Conservation (phyloP, 2,797 vertebrate genomes). For the Clarias laeviceps region DNA sequence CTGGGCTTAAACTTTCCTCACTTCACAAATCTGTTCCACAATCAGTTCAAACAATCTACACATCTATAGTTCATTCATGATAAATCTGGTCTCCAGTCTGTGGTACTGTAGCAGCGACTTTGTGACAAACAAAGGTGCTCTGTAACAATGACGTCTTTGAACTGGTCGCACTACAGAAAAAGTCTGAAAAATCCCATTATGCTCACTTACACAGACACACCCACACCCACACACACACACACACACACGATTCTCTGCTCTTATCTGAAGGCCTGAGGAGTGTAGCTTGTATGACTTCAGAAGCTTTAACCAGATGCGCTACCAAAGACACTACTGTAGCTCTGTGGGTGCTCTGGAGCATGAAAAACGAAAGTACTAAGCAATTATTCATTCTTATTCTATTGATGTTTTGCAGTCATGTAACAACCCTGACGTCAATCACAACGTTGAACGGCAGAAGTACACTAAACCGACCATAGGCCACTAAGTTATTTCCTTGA, state of each 20-base stretch:
- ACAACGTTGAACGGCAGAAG: too few species aligned
- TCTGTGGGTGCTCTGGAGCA: not conserved
- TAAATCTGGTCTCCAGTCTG: not conserved
- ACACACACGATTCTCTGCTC: not conserved
- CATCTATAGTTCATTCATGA: not conserved
- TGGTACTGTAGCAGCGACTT: not conserved
- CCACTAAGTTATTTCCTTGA: too few species aligned
- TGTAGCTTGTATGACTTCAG: not conserved
- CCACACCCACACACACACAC: conserved; percentile 1
- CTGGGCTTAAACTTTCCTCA: not conserved
- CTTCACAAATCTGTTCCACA: conserved; percentile 1
- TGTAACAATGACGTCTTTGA: conserved; percentile 39
- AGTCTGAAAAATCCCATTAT: not conserved
- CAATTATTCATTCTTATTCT: too few species aligned
- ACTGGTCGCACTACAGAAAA: not conserved
- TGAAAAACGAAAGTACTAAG: not conserved
- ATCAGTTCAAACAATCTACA: not conserved
- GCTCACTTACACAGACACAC: conserved; percentile 10
- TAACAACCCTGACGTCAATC: too few species aligned
- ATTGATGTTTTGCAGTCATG: too few species aligned
- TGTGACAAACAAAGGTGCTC: conserved; percentile 8
- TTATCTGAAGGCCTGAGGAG: not conserved
- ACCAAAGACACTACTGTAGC: not conserved
- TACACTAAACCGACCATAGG: too few species aligned
- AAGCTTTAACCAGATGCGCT: not conserved